Conservation (phyloP, 53 echinoderm and acorn worm species). For the Apostichopus leukothele region DNA sequence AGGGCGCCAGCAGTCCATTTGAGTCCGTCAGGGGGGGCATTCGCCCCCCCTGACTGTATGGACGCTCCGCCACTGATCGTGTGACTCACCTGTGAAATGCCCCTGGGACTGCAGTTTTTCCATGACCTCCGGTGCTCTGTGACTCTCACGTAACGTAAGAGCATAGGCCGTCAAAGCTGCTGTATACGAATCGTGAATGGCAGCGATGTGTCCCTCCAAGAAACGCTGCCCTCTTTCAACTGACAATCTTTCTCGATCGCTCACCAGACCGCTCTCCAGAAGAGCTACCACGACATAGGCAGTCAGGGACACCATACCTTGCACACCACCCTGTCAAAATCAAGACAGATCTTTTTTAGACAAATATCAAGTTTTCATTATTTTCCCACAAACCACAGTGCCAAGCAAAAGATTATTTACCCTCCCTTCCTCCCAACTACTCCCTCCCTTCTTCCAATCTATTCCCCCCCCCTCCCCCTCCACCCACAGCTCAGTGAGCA, state of each 20-base stretch:
- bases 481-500: too few relatives aligned
- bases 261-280: slow-evolving; percentile 78
- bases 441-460: too few relatives aligned
- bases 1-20: too few relatives aligned
- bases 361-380: too few relatives aligned
- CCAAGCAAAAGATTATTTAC: not conserved
- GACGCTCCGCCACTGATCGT: too few relatives aligned
- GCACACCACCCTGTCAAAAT: slow-evolving; percentile 79
- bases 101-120: not conserved
- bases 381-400: too few relatives aligned
- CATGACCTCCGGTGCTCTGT: slow-evolving; percentile 45
- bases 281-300: slow-evolving; percentile 94
- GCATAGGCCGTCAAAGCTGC: slow-evolving; percentile 92
- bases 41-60: too few relatives aligned
- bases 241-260: slow-evolving; percentile 63
- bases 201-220: slow-evolving; percentile 76
- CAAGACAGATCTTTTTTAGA: not conserved
- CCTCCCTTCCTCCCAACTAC: too few relatives aligned
- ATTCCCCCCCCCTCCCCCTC: too few relatives aligned
- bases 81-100: not conserved
- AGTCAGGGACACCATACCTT: slow-evolving; percentile 89
- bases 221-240: slow-evolving; percentile 80
- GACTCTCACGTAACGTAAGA: slow-evolving; percentile 73
- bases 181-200: slow-evolving; percentile 83
- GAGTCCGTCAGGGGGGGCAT: too few relatives aligned